Evolutionary conservation across 1,140 invertebrate species (phyloP).

Genomic region (Thalassaphorura encarpata): DNA sequence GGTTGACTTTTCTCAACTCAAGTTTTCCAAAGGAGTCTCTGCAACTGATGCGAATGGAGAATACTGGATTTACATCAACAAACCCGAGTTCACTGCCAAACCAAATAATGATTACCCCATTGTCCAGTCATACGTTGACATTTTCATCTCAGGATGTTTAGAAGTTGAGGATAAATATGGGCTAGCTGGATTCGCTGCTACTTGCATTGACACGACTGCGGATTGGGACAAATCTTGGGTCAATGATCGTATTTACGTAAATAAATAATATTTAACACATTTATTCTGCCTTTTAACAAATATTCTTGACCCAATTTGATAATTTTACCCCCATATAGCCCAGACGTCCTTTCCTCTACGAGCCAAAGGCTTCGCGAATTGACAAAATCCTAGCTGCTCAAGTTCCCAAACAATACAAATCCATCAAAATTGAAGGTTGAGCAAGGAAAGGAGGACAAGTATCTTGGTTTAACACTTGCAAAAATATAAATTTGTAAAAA

Average conservation of each 20-base stretch:
- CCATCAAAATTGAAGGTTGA: conserved; percentile 12
- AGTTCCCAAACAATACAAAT: background rate
- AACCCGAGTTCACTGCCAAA: background rate
- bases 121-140: conserved; percentile 21
- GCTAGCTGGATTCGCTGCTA: background rate
- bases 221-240: conserved; percentile 11
- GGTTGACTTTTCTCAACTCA: background rate
- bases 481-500: no score
- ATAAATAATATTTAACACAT: no score
- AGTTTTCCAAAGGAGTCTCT: background rate
- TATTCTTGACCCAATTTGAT: no score
- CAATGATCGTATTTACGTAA: conserved; percentile 11
- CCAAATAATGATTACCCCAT: conserved; percentile 14
- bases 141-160: conserved; percentile 17
- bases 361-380: background rate
- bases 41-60: background rate
- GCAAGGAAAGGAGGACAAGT: no score
- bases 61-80: conserved; percentile 20
- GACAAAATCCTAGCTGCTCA: background rate
- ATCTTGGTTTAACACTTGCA: no score
- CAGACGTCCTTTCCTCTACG: background rate
- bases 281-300: no score
- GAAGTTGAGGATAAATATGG: conserved; percentile 12
- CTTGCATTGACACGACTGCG: conserved; percentile 1
- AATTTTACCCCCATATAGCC: no score